Evolutionary conservation across 53 echinoderm and acorn worm genomes (phyloP).

Genomic region (Holothuria scabra): DNA sequence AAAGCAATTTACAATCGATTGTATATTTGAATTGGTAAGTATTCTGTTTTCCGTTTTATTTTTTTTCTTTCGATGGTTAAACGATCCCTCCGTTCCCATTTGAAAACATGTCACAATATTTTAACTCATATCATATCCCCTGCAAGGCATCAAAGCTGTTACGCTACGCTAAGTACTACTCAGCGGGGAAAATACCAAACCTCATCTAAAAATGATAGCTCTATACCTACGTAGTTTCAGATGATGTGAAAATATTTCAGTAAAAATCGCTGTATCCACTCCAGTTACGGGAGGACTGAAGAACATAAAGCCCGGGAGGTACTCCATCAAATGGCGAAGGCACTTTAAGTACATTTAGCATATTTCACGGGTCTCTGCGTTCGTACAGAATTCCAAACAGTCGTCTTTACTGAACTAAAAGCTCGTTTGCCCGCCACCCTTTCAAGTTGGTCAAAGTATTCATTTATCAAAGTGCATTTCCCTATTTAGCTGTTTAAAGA

Average conservation of each 20-base stretch:
- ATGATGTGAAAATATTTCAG: slow-evolving; percentile 22
- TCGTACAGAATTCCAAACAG: not conserved
- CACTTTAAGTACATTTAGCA: slow-evolving; percentile 37
- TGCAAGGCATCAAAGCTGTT: too few relatives aligned
- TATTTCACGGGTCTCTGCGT: slow-evolving; percentile 34
- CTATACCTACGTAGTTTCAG: not conserved
- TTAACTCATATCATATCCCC: too few relatives aligned
- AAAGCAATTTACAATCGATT: too few relatives aligned
- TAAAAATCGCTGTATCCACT: slow-evolving; percentile 26
- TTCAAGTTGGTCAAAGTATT: slow-evolving; percentile 9
- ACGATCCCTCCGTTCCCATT: too few relatives aligned
- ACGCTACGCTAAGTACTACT: too few relatives aligned
- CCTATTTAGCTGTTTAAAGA: slow-evolving; percentile 7
- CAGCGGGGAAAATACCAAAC: too few relatives aligned
- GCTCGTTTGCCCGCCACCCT: not conserved
- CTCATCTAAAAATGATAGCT: too few relatives aligned
- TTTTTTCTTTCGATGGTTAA: too few relatives aligned
- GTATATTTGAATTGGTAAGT: too few relatives aligned
- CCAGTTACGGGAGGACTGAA: slow-evolving; percentile 19
- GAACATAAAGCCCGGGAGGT: slow-evolving; percentile 25
- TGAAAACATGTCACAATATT: too few relatives aligned
- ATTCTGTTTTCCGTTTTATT: too few relatives aligned
- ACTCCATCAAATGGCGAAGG: slow-evolving; percentile 24
- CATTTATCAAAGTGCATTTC: slow-evolving; percentile 35
- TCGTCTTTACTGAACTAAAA: too few relatives aligned